phyloP scores from a whole-genome alignment of 1,140 invertebrate species.

The Sminthurides bifidus region DNA sequence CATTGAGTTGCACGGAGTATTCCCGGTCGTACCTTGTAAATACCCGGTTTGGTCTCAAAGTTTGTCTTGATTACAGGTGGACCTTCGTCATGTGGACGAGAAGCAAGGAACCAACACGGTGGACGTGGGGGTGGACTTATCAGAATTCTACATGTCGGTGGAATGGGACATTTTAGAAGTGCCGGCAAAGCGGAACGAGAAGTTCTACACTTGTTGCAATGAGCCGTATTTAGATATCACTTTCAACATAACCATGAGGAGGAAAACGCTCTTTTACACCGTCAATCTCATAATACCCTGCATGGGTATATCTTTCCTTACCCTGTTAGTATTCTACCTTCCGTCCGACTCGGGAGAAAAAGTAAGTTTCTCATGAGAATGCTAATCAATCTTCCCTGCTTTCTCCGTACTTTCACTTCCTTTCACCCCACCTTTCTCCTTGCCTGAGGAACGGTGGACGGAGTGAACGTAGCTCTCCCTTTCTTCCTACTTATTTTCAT shows the following conservation, averaged over 20 bases:
- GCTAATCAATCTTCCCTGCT: background rate
- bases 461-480: background rate
- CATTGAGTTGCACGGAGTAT: too few relatives aligned
- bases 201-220: slow-evolving; percentile 84
- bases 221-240: slow-evolving; percentile 95
- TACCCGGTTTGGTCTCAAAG: background rate
- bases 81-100: slow-evolving; percentile 76
- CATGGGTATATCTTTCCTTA: slow-evolving; percentile 96
- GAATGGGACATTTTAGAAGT: slow-evolving; percentile 98
- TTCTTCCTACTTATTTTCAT: background rate
- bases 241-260: slow-evolving; percentile 95
- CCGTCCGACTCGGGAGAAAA: slow-evolving; percentile 99
- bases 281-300: slow-evolving; percentile 95
- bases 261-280: slow-evolving; percentile 94
- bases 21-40: background rate
- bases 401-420: background rate
- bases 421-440: background rate
- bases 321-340: slow-evolving; percentile 95
- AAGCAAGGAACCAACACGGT: slow-evolving; percentile 66
- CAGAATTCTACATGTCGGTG: slow-evolving; percentile 87
- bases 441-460: background rate
- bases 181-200: slow-evolving; percentile 79
- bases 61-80: slow-evolving; percentile 49
- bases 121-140: slow-evolving; percentile 79
- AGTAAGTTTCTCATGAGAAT: slow-evolving; percentile 42